Evolutionary conservation across 2,113 vertebrate species (phyloP), one percentile per base, ranked within the genome.

Genomic region (Phainopepla nitens): DNA sequence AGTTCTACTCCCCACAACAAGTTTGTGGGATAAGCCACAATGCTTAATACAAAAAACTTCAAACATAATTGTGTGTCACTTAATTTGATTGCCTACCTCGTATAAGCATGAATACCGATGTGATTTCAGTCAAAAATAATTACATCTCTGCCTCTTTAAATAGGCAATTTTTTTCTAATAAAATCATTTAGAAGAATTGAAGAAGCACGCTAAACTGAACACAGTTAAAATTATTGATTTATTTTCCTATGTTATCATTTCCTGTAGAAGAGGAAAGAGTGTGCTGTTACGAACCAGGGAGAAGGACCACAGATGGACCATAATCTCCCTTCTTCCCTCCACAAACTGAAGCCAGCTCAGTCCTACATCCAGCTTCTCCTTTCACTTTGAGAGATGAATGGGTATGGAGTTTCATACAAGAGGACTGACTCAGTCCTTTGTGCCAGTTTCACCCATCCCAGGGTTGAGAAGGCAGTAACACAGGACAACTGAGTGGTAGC

Each of bases 401-500:
- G 33, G 62, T 21, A 29, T 28, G 9, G 25, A 35, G 47, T 36
- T 49, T 58, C 1, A 1, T 7, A 27, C 24, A 22, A 3, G 28
- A 70, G 16, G 29, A 29, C 39, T 58, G 29, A 29, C 39, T 58
- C 25, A 3, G 61, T 36, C 35, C 41, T 39, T 33, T 0, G 0
- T 8, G 57, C 21, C 27, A 20, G 10, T 7, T 35, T 51, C 35
- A 31, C 17, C 57, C 3, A 2, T 11, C 22, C 35, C 41, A 21
- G n/a, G 33, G 14, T 0, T 28, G 41, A 49, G 23, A 51, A 54
- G 41, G 29, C 9, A 10, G 4, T 2, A 8, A 22, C 3, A 6
- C 0, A 2, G 22, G 70, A 65, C 20, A 42, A 1, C 33, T 14
- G 24, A 1, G 1, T 5, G 35, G 33, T 10, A 49, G 28, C 16